Base-by-base conservation (phyloP, 2,888 invertebrate species). In the Podotricha telesiphe region DNA sequence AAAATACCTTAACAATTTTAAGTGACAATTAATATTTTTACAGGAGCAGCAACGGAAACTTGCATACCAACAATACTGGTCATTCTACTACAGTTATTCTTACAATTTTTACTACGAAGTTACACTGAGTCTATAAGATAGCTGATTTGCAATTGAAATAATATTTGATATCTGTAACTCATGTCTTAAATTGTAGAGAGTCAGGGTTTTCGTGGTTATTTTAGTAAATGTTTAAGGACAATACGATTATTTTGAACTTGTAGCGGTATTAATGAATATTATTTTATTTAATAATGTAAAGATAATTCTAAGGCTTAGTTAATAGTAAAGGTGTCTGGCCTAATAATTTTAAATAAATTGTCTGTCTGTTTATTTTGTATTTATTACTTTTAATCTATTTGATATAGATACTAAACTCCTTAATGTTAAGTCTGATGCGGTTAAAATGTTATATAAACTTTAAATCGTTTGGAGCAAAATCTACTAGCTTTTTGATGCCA, bases 101-200 rank as follows among this genome's bases (percentile, higher is more conserved):
- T 92, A 74, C 86, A 91, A 76, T 83, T 89, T 69, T 74, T 88
- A 63, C 75, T 91, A 78, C 84, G 86, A 70, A 87, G 84, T 70
- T 87, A 85, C 69, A 84, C 86, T 2, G 88, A 86, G 59, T 85
- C 88, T 15, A 85, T 92, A 78, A 91, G 92, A 87, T 92, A 92
- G 88, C 85, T 88, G 81, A 68, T 50, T 79, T 71, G 72, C 8
- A 55, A 72, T 55, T 63, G 1, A 59, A 17, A 4, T 15, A 62
- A 45, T 11, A 45, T 59, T 28, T 22, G n/a, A 45, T 28, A 45
- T 1, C n/a, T 22, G 45, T 65, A 58, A 40, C 48, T 50, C 15
- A 15, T 73, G 64, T 65, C 66, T 59, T 65, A 65, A 66, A 50
- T 28, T 63, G 73, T 77, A 77, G 75, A 75, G 64, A 73, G 69